Evolutionary conservation across 2,888 invertebrate genomes (phyloP).

Genomic region (Kryphioiulus occultus): DNA sequence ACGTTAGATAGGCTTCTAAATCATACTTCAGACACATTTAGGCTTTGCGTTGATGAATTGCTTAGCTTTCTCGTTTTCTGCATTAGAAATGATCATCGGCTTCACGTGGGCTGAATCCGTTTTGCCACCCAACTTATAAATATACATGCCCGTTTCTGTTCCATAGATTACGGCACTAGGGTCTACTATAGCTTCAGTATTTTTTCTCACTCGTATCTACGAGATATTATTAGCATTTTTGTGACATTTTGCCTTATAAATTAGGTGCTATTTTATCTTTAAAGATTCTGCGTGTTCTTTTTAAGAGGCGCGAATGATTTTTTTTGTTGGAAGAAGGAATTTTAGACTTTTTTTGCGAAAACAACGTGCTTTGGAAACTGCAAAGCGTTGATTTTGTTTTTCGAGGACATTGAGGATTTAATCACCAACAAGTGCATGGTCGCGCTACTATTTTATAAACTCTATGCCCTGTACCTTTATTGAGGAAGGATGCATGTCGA

Average conservation of each 20-base stretch:
- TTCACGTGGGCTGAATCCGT: slow-evolving; percentile 20
- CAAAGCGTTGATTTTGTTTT: background rate
- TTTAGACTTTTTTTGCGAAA: background rate
- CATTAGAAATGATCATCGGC: slow-evolving; percentile 33
- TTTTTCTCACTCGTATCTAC: background rate
- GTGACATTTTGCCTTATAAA: slow-evolving; percentile 13
- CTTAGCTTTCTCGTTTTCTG: slow-evolving; percentile 40
- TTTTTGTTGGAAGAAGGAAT: background rate
- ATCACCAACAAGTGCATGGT: too few relatives aligned
- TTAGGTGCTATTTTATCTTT: slow-evolving; percentile 25
- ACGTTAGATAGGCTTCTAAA: slow-evolving; percentile 40
- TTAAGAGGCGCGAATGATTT: background rate
- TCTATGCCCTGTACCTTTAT: too few relatives aligned
- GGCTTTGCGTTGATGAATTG: slow-evolving; percentile 35
- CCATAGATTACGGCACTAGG: background rate
- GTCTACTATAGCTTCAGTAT: background rate
- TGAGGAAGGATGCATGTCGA: too few relatives aligned
- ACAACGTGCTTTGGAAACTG: background rate
- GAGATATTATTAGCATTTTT: slow-evolving; percentile 29
- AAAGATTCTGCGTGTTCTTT: background rate
- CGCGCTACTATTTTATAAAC: too few relatives aligned
- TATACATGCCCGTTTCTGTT: background rate
- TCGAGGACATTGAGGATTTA: too few relatives aligned
- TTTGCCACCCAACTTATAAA: slow-evolving; percentile 20
- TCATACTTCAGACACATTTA: slow-evolving; percentile 35